phyloP scores from a whole-genome alignment of 1,140 invertebrate species.

The Zaprionus davidi region DNA sequence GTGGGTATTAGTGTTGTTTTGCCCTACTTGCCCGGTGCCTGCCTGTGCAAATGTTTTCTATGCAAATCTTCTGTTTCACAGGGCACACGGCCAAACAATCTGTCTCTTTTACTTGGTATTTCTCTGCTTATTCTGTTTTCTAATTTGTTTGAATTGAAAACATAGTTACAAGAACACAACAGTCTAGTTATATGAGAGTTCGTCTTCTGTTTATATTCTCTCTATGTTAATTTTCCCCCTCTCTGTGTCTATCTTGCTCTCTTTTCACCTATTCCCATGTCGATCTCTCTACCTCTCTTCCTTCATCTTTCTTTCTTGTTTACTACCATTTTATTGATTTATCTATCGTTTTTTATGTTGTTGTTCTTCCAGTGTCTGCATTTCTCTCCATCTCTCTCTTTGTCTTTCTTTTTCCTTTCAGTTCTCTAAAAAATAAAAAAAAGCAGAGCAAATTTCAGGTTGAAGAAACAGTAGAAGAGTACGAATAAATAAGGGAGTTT shows the following conservation, averaged over 20 bases:
- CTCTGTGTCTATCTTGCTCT: no score
- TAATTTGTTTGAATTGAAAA: constrained; percentile 50
- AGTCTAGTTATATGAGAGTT: constrained; percentile 11
- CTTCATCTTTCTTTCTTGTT: no score
- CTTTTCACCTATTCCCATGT: no score
- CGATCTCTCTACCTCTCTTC: no score
- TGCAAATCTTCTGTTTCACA: constrained; percentile 45
- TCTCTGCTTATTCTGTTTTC: constrained; percentile 17
- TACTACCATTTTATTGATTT: no score
- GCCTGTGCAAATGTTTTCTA: constrained; percentile 43
- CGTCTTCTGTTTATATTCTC: neutral
- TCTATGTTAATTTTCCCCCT: neutral
- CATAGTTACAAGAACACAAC: neutral
- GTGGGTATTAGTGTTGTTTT: constrained; percentile 13
- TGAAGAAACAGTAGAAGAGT: neutral
- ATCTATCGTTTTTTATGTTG: neutral
- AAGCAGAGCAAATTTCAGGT: neutral
- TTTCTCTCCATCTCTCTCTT: neutral
- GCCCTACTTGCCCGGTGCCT: constrained; percentile 25
- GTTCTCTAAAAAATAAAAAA: neutral
- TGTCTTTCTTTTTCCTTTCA: neutral
- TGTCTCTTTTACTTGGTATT: neutral
- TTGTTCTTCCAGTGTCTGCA: no score
- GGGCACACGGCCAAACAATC: neutral
- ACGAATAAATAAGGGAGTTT: neutral